phyloP scores from a whole-genome alignment of 2,888 invertebrate species.

The Caenorhabditis sp. region DNA sequence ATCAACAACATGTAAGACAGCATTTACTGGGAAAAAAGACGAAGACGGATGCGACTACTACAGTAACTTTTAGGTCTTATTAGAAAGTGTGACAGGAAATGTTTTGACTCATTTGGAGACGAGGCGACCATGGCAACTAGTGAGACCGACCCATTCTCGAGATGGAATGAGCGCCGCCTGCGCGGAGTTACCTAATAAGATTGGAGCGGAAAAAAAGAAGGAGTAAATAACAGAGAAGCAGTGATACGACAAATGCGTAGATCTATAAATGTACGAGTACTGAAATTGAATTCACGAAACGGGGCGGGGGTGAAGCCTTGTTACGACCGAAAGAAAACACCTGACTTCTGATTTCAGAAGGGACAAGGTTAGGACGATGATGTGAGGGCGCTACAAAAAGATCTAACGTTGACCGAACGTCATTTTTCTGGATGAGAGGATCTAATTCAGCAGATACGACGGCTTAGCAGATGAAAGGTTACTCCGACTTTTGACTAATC shows the following conservation, averaged over 20 bases:
- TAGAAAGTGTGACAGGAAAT: slow-evolving; percentile 11
- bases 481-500: no score
- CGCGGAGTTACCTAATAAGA: slow-evolving; percentile 16
- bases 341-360: background rate
- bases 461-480: background rate
- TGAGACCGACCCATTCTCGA: background rate
- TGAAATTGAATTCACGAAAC: background rate
- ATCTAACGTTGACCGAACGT: background rate
- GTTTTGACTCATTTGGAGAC: background rate
- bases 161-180: slow-evolving; percentile 1
- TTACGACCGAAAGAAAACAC: background rate
- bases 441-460: no score
- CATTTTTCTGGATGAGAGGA: no score
- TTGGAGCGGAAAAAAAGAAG: slow-evolving; percentile 5
- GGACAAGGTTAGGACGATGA: background rate
- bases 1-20: no score
- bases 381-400: background rate
- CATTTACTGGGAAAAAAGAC: no score
- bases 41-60: no score
- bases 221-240: slow-evolving; percentile 8
- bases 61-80: no score
- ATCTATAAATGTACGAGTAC: background rate
- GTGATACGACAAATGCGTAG: background rate
- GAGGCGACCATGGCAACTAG: slow-evolving; percentile 3
- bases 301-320: background rate